A percentile compares a stretch with the other conserved stretches of the same genome.
These are phyloP conservation scores for Bradynema listronoti DNA, from an alignment of 1,140 invertebrate species.

Conservation along the genomic window DNA sequence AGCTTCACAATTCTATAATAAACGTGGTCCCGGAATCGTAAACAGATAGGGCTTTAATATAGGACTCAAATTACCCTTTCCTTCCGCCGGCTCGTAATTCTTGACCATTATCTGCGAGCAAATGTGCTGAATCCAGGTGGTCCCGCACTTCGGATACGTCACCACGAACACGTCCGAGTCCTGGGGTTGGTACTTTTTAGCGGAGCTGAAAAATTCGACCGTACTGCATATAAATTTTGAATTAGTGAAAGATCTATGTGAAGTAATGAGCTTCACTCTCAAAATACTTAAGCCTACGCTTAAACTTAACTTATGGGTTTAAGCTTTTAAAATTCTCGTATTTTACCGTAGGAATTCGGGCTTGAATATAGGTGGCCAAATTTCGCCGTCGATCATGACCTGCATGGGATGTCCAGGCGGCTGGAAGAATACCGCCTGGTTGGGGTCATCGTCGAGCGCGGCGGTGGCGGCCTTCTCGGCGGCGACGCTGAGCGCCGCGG, in stretches of 20 bases:
- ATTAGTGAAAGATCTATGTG: background rate
- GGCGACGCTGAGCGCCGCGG: too few relatives aligned
- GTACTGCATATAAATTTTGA: conserved; percentile 17
- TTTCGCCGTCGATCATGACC: conserved; percentile 50
- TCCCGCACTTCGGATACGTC: conserved; percentile 56
- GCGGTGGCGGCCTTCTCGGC: too few relatives aligned
- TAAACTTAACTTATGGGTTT: too few relatives aligned
- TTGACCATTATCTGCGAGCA: conserved; percentile 46
- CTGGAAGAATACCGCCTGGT: conserved; percentile 43
- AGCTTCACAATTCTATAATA: background rate
- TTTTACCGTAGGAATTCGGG: conserved; percentile 30
- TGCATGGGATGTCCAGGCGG: conserved; percentile 49
- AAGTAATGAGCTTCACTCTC: too few relatives aligned
- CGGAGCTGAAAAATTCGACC: conserved; percentile 40
- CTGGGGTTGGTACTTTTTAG: conserved; percentile 41
- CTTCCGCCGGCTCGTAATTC: conserved; percentile 44
- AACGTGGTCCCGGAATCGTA: conserved; percentile 3
- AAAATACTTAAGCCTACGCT: too few relatives aligned
- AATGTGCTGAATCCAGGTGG: conserved; percentile 59
- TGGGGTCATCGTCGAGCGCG: too few relatives aligned
- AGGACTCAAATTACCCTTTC: conserved; percentile 44
- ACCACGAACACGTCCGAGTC: conserved; percentile 53
- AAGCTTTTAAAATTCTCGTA: conserved; percentile 9
- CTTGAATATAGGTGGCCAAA: conserved; percentile 56
- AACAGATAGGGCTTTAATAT: conserved; percentile 3